Base-by-base conservation (phyloP, 92 coral and sea anemone species). In the Parazoanthus swiftii region DNA sequence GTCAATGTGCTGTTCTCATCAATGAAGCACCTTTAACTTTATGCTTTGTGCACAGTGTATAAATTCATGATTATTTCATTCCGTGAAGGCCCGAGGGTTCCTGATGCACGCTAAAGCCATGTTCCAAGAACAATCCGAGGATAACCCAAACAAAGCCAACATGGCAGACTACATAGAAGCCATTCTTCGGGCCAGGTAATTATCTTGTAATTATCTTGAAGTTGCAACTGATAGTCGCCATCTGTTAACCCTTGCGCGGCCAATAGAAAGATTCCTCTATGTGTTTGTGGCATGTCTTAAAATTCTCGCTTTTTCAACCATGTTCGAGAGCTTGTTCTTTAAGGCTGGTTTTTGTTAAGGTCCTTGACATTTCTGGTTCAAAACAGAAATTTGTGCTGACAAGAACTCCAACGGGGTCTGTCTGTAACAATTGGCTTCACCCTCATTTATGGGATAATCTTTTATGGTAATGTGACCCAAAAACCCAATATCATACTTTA, bases 101-200 rank as follows among this genome's bases (percentile, higher is more conserved):
- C 89, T 96, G 5, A 48, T 89, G 54, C 91, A 91, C 36, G 94
- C 99, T 70, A 91, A 91, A 71, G 63, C 86, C 18, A 50, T 91
- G 39, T 96, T 96, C 84, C 94, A 93, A 77, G 92, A 85, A 37
- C 89, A 95, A 48, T 88, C 97, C 37, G 93, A 91, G 87, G 94
- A 95, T 38, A 96, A 93, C 83, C 92, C 98, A 71, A 96, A 96
- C 90, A 96, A 96, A 85, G 97, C 97, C 73, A 93, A 91, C 90
- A 91, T 92, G 97, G 92, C 99, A 8, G 97, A 96, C 75, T 96
- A 95, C 78, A 89, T 96, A 5, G 93, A 92, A 79, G 97, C 98
- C 11, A 86, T 91, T 42, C 95, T 96, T 8, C 95, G 92, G 78
- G 98, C 99, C 33, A 93, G 94, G 99, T 96, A 90, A 44, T 8